Evolutionary conservation across 1,140 invertebrate genomes (phyloP).

Genomic region (Magallana gigas): DNA sequence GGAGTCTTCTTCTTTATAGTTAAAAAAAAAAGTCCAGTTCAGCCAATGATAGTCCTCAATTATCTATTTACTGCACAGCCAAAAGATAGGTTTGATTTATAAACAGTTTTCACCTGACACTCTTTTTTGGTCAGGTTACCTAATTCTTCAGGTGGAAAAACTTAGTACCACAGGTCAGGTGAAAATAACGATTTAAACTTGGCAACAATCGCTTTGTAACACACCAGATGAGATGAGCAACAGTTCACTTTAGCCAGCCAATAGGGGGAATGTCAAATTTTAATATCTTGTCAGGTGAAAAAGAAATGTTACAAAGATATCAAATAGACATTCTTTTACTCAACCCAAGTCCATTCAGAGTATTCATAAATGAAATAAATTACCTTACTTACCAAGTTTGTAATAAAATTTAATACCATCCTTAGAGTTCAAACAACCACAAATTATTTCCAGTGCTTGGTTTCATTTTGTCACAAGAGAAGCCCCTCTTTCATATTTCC

Average conservation of each 20-base stretch:
- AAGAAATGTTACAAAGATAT: background rate
- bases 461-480: slow-evolving; percentile 14
- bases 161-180: background rate
- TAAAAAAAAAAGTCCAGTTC: too few species aligned
- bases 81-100: background rate
- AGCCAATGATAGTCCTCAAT: background rate
- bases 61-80: background rate
- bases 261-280: background rate
- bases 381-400: slow-evolving; percentile 1
- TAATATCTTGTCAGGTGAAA: slow-evolving; percentile 10
- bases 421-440: background rate
- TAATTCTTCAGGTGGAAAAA: slow-evolving; percentile 19
- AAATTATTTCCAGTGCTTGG: background rate
- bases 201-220: background rate
- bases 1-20: too few species aligned
- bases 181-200: background rate
- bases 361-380: too few species aligned
- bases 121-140: slow-evolving; percentile 16
- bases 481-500: background rate
- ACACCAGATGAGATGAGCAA: background rate
- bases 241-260: background rate
- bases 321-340: background rate
- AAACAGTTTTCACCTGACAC: background rate
- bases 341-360: too few species aligned
- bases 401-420: slow-evolving; percentile 2